These are phyloP conservation scores for Mythimna albipuncta DNA, from an alignment of 2,888 invertebrate genomes.

Conservation along the genomic window DNA sequence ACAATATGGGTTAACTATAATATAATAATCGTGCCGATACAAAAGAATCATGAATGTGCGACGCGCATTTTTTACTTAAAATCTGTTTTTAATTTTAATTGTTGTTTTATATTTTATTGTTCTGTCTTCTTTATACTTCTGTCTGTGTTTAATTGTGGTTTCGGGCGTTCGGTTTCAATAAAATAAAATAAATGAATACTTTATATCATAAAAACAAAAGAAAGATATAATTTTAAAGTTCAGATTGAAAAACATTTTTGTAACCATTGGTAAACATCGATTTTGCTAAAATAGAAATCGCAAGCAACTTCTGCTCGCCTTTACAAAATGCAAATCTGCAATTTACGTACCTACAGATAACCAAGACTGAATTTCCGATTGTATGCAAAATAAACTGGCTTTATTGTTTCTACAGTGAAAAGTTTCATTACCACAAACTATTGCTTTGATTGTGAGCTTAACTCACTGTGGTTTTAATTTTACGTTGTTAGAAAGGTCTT, in stretches of 20 bases:
- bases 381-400: conserved; percentile 17
- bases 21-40: no score
- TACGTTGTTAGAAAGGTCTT: conserved; percentile 6
- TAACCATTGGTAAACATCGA: not conserved
- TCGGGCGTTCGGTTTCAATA: no score
- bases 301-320: not conserved
- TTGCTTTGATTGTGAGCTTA: conserved; percentile 10
- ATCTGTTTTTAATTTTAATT: no score
- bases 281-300: not conserved
- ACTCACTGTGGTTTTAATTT: not conserved
- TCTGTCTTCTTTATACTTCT: no score
- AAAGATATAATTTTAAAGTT: no score
- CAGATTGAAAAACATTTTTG: not conserved
- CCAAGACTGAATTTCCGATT: conserved; percentile 11
- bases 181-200: no score
- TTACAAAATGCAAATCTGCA: conserved; percentile 13
- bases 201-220: no score
- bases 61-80: no score
- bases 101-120: no score
- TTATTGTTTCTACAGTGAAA: conserved; percentile 15
- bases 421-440: conserved; percentile 18
- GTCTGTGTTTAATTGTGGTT: no score
- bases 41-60: no score
- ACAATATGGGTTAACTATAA: no score
- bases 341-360: conserved; percentile 20